phyloP scores from a whole-genome alignment of 2,888 invertebrate genomes.

The Rhorus exstirpatorius region DNA sequence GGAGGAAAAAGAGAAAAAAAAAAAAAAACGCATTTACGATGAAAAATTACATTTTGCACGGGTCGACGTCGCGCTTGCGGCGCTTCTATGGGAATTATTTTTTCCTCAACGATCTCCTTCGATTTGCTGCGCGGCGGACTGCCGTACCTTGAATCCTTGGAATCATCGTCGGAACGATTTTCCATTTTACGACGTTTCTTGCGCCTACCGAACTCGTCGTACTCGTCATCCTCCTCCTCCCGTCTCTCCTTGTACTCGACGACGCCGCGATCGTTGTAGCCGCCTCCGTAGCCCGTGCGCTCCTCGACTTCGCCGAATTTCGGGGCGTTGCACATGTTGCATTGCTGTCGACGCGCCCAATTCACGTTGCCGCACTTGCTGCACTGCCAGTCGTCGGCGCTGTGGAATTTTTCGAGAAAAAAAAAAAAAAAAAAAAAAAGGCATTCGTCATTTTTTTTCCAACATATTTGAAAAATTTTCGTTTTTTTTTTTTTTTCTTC shows the following conservation, averaged over 20 bases:
- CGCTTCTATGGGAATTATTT: slow-evolving; percentile 66
- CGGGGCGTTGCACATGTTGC: slow-evolving; percentile 99
- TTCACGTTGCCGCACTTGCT: slow-evolving; percentile 99
- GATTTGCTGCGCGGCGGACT: slow-evolving; percentile 80
- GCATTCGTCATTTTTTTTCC: too few relatives aligned
- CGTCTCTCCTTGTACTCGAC: slow-evolving; percentile 97
- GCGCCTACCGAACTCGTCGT: slow-evolving; percentile 94
- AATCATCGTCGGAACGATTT: slow-evolving; percentile 85
- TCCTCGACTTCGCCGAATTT: slow-evolving; percentile 98
- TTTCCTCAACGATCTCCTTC: slow-evolving; percentile 77
- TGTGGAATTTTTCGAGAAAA: slow-evolving; percentile 80
- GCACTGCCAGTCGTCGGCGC: slow-evolving; percentile 99
- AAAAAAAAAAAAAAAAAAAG: too few relatives aligned
- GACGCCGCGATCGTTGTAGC: slow-evolving; percentile 97
- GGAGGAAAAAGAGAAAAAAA: too few relatives aligned
- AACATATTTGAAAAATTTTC: too few relatives aligned
- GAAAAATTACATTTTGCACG: slow-evolving; percentile 76
- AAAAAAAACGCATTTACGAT: too few relatives aligned
- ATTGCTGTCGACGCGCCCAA: slow-evolving; percentile 98
- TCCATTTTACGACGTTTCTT: slow-evolving; percentile 88
- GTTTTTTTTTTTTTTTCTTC: too few relatives aligned
- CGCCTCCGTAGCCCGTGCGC: slow-evolving; percentile 94
- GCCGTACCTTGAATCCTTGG: slow-evolving; percentile 82
- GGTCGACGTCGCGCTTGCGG: slow-evolving; percentile 74
- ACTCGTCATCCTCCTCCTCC: slow-evolving; percentile 96